Evolutionary conservation across 2,113 vertebrate species (phyloP).

Genomic region (Eurypyga helias): DNA sequence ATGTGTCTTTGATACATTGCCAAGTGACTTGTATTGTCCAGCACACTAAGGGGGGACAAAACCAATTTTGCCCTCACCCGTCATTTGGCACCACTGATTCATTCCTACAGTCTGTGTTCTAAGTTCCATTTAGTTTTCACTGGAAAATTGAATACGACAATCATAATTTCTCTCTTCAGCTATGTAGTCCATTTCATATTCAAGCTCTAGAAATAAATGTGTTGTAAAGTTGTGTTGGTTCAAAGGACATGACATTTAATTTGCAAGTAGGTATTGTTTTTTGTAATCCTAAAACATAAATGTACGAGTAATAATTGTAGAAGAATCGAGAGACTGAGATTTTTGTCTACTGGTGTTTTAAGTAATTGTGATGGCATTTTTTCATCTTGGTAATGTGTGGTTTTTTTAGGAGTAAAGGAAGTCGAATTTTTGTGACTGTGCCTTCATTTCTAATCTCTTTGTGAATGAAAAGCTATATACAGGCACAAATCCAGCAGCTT

Average conservation of each 20-base stretch:
- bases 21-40: background rate
- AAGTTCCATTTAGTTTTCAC: background rate
- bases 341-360: background rate
- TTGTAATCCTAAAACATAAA: background rate
- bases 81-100: background rate
- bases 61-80: background rate
- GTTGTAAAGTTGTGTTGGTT: background rate
- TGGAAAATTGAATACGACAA: background rate
- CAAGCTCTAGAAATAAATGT: background rate
- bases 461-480: conserved; percentile 54
- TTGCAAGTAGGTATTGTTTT: conserved; percentile 6
- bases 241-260: conserved; percentile 9
- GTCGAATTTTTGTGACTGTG: conserved; percentile 37
- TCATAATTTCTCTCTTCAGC: background rate
- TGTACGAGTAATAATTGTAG: background rate
- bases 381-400: background rate
- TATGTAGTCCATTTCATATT: background rate
- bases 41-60: background rate
- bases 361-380: background rate
- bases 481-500: conserved; percentile 63
- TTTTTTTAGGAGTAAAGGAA: conserved; percentile 26
- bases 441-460: conserved; percentile 55
- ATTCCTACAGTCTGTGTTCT: background rate
- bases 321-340: background rate
- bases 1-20: background rate